Base-by-base conservation (phyloP, 2,797 vertebrate species). In the Tinamus major region DNA sequence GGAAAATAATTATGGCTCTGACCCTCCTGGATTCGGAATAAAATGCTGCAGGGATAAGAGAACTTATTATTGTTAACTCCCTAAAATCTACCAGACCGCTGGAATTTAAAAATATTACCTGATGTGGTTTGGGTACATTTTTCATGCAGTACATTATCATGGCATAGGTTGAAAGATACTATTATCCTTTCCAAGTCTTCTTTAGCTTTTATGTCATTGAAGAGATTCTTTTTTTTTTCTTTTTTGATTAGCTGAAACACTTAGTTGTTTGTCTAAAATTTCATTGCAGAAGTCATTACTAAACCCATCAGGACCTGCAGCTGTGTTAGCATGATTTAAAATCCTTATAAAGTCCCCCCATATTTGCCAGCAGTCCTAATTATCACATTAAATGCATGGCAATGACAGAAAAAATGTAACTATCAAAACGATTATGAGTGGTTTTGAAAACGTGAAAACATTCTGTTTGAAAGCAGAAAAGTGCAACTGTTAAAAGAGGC, bases 211-310 rank as follows among this genome's bases (percentile, higher is more conserved):
- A 76, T 75, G n/a, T 46, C 20, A 78, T 41, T 91, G 35, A 49
- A 9, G 11, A 16, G 69, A 4, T 55, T 33, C 33, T 15, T 42
- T n/a, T 41, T 16, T 46, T 27, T 68, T 95, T 85, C 83, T 65
- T 41, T 85, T 92, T 61, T 5, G 0, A 55, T 53, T 37, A 31
- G 62, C 95, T 95, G 72, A 95, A 96, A 69, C 24, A 23, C 90
- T 95, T 97, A 96, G 94, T 95, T 0, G 27, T 92, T 96, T 96
- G 74, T 93, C 88, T 97, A 59, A 74, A 89, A 96, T 97, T 87
- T 97, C 55, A 89, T 84, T 92, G 94, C 91, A 92, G 67, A 95
- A 91, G 86, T 95, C 94, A 96, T 96, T 97, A 96, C 67, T 84
- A 95, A 96, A 96, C 94, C 92, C 90, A 91, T 94, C 91, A 96